Evolutionary conservation across 2,888 invertebrate species (phyloP).

Genomic region (Calliphora vomitoria): DNA sequence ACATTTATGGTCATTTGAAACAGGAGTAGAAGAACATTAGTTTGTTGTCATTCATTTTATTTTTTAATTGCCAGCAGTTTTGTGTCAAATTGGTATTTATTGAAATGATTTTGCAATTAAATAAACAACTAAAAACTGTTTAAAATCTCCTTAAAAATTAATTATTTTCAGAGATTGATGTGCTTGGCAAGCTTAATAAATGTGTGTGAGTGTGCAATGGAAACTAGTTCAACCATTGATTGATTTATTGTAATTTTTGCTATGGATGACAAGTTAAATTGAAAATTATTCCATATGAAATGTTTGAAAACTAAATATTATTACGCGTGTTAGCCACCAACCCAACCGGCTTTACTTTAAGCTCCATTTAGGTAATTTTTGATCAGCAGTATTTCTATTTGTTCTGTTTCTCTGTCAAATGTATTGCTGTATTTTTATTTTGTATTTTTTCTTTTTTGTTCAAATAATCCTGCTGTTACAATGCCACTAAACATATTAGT

Average conservation of each 20-base stretch:
- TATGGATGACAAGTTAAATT: conserved; percentile 12
- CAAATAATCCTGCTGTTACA: conserved; percentile 70
- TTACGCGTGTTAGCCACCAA: neutral
- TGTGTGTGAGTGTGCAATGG: neutral
- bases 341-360: conserved; percentile 55
- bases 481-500: conserved; percentile 74
- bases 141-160: conserved; percentile 41
- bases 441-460: neutral
- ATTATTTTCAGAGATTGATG: conserved; percentile 7
- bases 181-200: neutral
- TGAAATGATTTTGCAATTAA: conserved; percentile 15
- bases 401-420: neutral
- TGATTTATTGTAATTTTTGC: conserved; percentile 53
- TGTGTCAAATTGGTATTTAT: neutral
- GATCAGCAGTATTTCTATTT: conserved; percentile 16
- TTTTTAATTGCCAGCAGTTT: conserved; percentile 3
- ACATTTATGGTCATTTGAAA: conserved; percentile 10
- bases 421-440: neutral
- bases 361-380: conserved; percentile 56
- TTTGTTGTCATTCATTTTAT: neutral
- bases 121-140: conserved; percentile 16
- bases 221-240: conserved; percentile 43
- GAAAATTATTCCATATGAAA: conserved; percentile 5
- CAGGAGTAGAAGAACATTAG: neutral
- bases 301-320: conserved; percentile 56